phyloP scores from a whole-genome alignment of 2,797 vertebrate genomes.

The Siniperca obscura region DNA sequence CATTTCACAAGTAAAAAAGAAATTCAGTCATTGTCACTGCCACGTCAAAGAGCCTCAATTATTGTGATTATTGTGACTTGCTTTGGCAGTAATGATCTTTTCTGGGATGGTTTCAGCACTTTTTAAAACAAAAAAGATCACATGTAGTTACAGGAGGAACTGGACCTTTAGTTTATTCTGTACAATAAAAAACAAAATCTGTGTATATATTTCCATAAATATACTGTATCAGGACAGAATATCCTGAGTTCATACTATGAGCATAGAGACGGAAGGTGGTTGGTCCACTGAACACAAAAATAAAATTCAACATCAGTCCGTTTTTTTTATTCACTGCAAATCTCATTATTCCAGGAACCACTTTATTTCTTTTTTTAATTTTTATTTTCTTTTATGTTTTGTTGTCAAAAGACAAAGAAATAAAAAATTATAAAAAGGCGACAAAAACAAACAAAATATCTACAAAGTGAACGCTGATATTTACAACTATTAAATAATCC shows the following conservation, averaged over 20 bases:
- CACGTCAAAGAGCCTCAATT: neutral
- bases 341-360: neutral
- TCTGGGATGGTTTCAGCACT: neutral
- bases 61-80: no score
- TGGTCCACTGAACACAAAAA: constrained; percentile 44
- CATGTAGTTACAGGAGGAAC: neutral
- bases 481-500: constrained; percentile 78
- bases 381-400: constrained; percentile 25
- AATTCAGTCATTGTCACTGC: neutral
- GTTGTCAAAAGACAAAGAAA: constrained; percentile 50
- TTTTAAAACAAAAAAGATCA: neutral
- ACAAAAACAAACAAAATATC: constrained; percentile 62
- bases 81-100: neutral
- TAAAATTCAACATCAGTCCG: neutral
- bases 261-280: neutral
- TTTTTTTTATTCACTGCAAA: neutral
- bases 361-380: neutral
- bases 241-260: neutral
- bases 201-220: constrained; percentile 4
- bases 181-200: constrained; percentile 32
- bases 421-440: constrained; percentile 46
- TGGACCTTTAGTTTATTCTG: constrained; percentile 6
- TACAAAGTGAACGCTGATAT: constrained; percentile 63
- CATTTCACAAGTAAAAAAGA: neutral
- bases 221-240: neutral